Evolutionary conservation across 2,113 vertebrate species (phyloP).

Genomic region (Clarias macrocephalus): DNA sequence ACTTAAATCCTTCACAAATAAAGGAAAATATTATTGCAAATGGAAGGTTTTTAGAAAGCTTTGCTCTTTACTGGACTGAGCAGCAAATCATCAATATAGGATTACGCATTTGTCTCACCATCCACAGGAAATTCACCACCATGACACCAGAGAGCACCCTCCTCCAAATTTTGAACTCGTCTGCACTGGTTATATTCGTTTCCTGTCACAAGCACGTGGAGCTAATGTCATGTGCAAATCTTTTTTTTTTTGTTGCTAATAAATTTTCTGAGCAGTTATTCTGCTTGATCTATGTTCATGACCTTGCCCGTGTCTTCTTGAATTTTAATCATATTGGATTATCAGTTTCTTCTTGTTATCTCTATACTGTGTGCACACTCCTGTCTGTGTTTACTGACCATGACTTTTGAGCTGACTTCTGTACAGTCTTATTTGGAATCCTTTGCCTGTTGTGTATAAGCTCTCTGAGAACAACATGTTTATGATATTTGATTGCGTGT

Average conservation of each 20-base stretch:
- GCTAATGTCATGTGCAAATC: neutral
- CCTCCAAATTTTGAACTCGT: neutral
- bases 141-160: neutral
- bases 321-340: neutral
- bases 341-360: neutral
- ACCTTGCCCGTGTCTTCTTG: neutral
- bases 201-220: neutral
- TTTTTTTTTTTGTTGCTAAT: neutral
- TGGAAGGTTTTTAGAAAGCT: neutral
- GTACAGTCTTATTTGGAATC: neutral
- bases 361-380: neutral
- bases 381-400: neutral
- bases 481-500: neutral
- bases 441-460: neutral
- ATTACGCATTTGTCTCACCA: neutral
- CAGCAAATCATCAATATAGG: neutral
- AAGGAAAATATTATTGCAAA: neutral
- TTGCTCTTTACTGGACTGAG: neutral
- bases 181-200: neutral
- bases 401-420: neutral
- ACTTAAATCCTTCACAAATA: neutral
- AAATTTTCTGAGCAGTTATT: neutral
- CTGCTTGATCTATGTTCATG: neutral
- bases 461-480: neutral
- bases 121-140: neutral